These are phyloP conservation scores for Pachyrhynchus sulphureomaculatus DNA, from an alignment of 1,140 invertebrate genomes.

Conservation along the genomic window DNA sequence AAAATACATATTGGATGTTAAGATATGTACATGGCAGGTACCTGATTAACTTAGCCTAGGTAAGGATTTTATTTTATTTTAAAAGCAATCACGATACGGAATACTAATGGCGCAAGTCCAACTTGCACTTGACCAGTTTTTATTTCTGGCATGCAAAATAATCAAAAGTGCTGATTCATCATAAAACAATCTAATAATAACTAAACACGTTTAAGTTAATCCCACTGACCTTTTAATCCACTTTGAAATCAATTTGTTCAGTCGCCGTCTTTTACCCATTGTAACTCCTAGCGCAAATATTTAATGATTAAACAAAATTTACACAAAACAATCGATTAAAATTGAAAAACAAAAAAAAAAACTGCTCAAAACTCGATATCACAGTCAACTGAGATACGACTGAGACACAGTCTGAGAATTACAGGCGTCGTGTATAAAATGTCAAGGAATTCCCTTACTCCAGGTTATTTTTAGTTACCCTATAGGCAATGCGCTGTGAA, in stretches of 20 bases:
- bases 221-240: slow-evolving; percentile 41
- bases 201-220: not conserved
- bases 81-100: too few species aligned
- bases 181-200: too few species aligned
- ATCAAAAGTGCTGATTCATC: too few species aligned
- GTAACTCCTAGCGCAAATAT: not conserved
- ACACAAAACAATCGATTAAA: slow-evolving; percentile 1
- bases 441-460: slow-evolving; percentile 17
- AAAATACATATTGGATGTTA: too few species aligned
- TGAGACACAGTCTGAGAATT: not conserved
- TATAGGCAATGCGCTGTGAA: slow-evolving; percentile 12
- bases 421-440: not conserved
- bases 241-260: slow-evolving; percentile 40
- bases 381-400: not conserved
- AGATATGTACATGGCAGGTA: too few species aligned
- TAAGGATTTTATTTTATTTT: too few species aligned
- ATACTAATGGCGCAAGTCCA: too few species aligned
- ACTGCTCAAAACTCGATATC: not conserved
- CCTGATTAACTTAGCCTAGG: too few species aligned
- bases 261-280: slow-evolving; percentile 37
- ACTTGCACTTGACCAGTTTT: too few species aligned
- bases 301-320: too few species aligned
- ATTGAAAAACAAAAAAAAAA: not conserved
- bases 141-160: too few species aligned
- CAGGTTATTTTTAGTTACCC: slow-evolving; percentile 17